These are phyloP conservation scores for Brachionus plicatilis DNA, from an alignment of 1,140 invertebrate species.

Conservation along the genomic window DNA sequence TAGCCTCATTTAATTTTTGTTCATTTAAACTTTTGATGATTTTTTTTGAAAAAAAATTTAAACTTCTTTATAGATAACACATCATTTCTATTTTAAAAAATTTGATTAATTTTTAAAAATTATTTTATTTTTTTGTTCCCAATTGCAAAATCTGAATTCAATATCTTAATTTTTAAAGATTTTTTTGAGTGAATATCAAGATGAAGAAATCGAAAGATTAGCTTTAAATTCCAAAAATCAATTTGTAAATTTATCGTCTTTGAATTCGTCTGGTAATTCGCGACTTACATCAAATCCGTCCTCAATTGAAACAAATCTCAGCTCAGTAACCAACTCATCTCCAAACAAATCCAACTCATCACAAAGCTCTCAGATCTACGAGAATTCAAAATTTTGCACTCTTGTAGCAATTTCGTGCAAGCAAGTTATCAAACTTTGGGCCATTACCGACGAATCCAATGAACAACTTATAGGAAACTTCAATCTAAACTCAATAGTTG, in stretches of 20 bases:
- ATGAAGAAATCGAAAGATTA: slow-evolving; percentile 79
- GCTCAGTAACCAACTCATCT: neutral
- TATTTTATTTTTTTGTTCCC: too few species aligned
- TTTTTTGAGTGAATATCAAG: slow-evolving; percentile 71
- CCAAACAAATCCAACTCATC: neutral
- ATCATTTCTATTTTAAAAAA: too few species aligned
- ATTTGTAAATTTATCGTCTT: slow-evolving; percentile 50
- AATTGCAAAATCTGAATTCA: too few species aligned
- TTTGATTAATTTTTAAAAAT: too few species aligned
- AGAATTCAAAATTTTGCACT: slow-evolving; percentile 24
- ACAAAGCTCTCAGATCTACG: neutral
- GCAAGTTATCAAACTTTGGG: slow-evolving; percentile 69
- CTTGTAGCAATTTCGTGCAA: neutral
- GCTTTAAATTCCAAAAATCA: slow-evolving; percentile 89
- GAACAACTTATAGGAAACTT: slow-evolving; percentile 65
- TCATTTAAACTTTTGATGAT: too few species aligned
- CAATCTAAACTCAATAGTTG: slow-evolving; percentile 81
- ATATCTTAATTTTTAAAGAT: neutral
- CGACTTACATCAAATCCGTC: neutral
- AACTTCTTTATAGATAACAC: too few species aligned
- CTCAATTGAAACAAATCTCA: neutral
- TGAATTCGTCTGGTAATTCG: neutral
- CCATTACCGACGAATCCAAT: slow-evolving; percentile 66
- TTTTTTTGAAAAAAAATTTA: too few species aligned
- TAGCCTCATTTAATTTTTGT: too few species aligned